These are phyloP conservation scores for Henicopernis longicauda DNA, from an alignment of 2,113 vertebrate genomes.

Conservation along the genomic window DNA sequence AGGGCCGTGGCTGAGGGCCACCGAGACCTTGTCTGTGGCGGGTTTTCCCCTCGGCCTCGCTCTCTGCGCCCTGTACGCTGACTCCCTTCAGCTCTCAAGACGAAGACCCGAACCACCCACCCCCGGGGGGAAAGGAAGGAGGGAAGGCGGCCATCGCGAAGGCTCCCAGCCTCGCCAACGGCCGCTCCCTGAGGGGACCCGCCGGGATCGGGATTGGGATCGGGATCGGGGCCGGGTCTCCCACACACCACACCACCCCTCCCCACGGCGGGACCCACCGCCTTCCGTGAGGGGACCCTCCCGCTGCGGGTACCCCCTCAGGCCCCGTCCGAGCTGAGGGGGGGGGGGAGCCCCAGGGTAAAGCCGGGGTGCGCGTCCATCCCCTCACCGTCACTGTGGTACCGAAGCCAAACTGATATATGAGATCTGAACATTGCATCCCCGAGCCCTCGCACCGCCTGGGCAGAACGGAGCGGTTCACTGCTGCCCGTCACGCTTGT, in stretches of 20 bases:
- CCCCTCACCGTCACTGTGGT: background rate
- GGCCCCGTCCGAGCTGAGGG: background rate
- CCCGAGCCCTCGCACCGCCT: background rate
- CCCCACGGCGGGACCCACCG: no score
- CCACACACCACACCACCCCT: no score
- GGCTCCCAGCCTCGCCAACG: no score
- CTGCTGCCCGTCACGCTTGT: background rate
- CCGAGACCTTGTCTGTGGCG: accelerated
- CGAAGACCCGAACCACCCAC: accelerated
- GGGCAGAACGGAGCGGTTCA: background rate
- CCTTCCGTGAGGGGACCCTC: background rate
- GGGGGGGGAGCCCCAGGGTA: no score
- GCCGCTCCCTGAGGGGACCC: background rate
- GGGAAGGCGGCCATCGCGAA: accelerated
- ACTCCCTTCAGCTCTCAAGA: no score
- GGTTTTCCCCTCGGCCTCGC: background rate
- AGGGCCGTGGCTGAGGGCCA: background rate
- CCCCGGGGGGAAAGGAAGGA: no score
- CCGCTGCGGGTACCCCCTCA: background rate
- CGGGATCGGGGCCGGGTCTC: no score
- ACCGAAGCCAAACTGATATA: no score
- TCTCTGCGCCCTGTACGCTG: accelerated
- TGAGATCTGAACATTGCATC: no score
- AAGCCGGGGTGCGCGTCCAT: no score
- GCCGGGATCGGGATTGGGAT: background rate